Base-by-base conservation (phyloP, 1,140 invertebrate genomes). In the Drosophila parabipectinata region DNA sequence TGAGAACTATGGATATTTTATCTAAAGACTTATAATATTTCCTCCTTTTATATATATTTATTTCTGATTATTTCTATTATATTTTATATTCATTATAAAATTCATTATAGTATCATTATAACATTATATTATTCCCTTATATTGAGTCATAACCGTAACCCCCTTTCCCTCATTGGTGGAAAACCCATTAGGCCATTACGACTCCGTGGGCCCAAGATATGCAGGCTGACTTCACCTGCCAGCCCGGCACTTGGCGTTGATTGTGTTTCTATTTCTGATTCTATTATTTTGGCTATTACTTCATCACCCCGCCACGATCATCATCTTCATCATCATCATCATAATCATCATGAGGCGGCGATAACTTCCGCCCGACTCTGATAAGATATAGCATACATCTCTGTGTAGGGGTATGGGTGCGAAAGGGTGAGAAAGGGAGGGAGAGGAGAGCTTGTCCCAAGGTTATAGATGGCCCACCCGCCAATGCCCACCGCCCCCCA, bases 211-310 rank as follows among this genome's bases (percentile, higher is more conserved):
- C 60, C 60, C 76, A 81, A 81, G 69, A 81, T 77, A 71, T 47
- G 50, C 60, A 61, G 60, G 59, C 61, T 67, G 60, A 67, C 63
- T 67, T 67, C 63, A 67, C 45, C 59, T 52, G 47, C 50, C 58
- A 30, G 50, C 26, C 56, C n/a, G 68, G 60, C 73, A 76, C 77
- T 69, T 73, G 55, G 18, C 51, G 12, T 67, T 87, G 82, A 87
- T 87, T 66, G 81, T 75, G 72, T 64, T 77, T 62, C 44, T 72
- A 41, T 64, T 82, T 54, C 18, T 72, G 32, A 58, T 82, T 54
- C 66, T 77, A 67, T 72, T 83, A 72, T 79, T 85, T 77, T 48
- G 72, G 63, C 47, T 74, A 85, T 85, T 85, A 85, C 81, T 85
- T 85, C 81, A 85, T 82, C 81, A 69, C 41, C 59, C 24, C 59